Base-by-base conservation (phyloP, 2,888 invertebrate species). In the Dynastes tityus region DNA sequence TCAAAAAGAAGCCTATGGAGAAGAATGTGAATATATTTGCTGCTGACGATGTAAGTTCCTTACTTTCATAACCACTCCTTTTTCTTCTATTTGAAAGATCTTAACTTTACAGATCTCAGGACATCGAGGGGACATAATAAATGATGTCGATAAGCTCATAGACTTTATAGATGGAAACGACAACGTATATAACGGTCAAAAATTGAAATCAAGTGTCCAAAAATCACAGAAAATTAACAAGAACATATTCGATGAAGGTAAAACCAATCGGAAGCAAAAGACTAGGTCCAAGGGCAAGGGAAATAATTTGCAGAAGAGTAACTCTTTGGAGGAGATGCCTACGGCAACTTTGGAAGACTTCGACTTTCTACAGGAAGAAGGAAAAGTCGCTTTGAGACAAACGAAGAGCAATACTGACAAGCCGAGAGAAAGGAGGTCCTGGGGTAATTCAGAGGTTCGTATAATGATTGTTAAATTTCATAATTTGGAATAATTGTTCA, bases 261-360 rank as follows among this genome's bases (percentile, higher is more conserved):
- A 82, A 51, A 89, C 89, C 84, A 82, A 81, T 55, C 81, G 83
- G 58, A 85, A 84, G 74, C 82, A 88, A 87, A 77, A 82, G 64
- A 77, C 81, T 40, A 80, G 83, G 29, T 78, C 81, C 22, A 90
- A 91, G 78, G 89, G 87, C 37, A 84, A 88, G 78, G 83, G 85
- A 55, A 86, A 79, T 71, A 90, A 90, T 81, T 85, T 92, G 79
- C 93, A 94, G 86, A 94, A 95, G 82, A 93, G 95, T 81, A 94
- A 94, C 86, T 95, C 95, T 45, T 89, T 96, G 83, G 95, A 96
- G 87, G 96, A 96, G 89, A 92, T 95, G 82, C 95, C 95, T 68
- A 93, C 94, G 83, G 93, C 94, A 78, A 94, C 93, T 88, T 90
- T 95, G 82, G 94, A 94, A 85, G 94, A 94, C 85, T 90, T 93